These are phyloP conservation scores for Pipistrellus pipistrellus DNA, from an alignment of 2,797 vertebrate genomes.

Conservation along the genomic window DNA sequence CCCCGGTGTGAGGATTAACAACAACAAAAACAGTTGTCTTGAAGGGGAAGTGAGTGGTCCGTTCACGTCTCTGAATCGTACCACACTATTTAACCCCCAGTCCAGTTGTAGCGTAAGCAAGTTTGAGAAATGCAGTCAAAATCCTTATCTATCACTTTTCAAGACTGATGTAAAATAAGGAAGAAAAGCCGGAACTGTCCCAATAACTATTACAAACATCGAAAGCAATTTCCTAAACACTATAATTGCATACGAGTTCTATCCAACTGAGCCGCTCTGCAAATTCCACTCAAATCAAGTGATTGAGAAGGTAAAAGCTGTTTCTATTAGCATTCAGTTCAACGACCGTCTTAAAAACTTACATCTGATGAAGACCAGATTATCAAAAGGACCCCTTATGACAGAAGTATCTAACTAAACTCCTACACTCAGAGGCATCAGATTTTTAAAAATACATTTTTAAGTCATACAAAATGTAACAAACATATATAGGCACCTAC, in stretches of 20 bases:
- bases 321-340: slow-evolving; percentile 31
- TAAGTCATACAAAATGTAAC: neutral
- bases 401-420: slow-evolving; percentile 10
- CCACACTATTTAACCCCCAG: neutral
- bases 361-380: neutral
- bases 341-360: neutral
- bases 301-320: neutral
- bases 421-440: neutral
- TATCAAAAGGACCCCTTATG: neutral
- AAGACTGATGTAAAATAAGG: slow-evolving; percentile 30
- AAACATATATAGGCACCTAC: neutral
- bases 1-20: no score
- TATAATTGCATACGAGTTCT: neutral
- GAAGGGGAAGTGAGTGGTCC: slow-evolving; percentile 51
- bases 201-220: neutral
- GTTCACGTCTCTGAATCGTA: neutral
- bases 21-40: neutral
- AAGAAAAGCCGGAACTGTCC: neutral
- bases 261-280: neutral
- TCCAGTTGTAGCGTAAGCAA: neutral
- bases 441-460: neutral
- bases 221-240: slow-evolving; percentile 43
- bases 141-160: neutral
- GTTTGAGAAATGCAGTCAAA: slow-evolving; percentile 30
- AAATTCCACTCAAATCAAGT: neutral